Evolutionary conservation across 2,113 vertebrate species (phyloP).

Genomic region (Cephalopholis sonnerati): DNA sequence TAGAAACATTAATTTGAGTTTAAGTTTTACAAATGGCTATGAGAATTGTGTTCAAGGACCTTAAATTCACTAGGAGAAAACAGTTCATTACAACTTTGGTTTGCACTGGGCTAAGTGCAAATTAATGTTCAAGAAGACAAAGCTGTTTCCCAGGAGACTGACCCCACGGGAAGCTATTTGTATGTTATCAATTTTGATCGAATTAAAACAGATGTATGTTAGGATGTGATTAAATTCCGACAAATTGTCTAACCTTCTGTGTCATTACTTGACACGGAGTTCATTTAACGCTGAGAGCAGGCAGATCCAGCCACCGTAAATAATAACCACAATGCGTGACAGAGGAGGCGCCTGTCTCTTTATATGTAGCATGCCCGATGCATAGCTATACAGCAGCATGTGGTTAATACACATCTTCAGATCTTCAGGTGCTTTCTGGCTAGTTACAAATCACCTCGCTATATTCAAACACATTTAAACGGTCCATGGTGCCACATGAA

Average conservation of each 20-base stretch:
- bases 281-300: slow-evolving; percentile 59
- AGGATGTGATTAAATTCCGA: slow-evolving; percentile 69
- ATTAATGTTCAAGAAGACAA: slow-evolving; percentile 64
- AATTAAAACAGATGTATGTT: slow-evolving; percentile 63
- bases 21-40: neutral
- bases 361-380: slow-evolving; percentile 2
- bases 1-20: neutral
- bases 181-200: slow-evolving; percentile 67
- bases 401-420: slow-evolving; percentile 3
- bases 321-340: slow-evolving; percentile 50
- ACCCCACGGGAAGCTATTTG: slow-evolving; percentile 55
- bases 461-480: slow-evolving; percentile 14
- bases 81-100: slow-evolving; percentile 61
- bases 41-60: neutral
- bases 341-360: neutral
- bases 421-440: neutral
- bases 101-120: slow-evolving; percentile 49
- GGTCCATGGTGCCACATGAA: slow-evolving; percentile 3
- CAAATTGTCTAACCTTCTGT: slow-evolving; percentile 63
- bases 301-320: slow-evolving; percentile 44
- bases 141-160: slow-evolving; percentile 53
- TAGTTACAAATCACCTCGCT: neutral
- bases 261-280: slow-evolving; percentile 51
- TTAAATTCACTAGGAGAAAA: slow-evolving; percentile 24
- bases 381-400: neutral